Conservation (phyloP, 35 echinoderm and acorn worm genomes). For the Amphiura filiformis region DNA sequence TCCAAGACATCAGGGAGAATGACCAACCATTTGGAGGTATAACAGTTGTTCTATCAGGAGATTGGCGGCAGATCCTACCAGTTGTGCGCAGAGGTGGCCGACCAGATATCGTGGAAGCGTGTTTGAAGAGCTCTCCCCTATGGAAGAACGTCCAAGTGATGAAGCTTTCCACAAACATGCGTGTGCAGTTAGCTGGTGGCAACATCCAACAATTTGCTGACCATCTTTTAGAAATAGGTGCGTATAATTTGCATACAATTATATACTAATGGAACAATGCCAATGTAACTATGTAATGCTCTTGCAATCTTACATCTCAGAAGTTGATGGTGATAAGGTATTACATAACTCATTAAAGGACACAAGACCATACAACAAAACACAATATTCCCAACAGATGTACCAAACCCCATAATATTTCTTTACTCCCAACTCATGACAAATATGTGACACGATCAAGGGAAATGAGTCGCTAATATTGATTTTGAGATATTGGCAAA, state of each 20-base stretch:
- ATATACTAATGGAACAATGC: no score
- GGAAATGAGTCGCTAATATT: no score
- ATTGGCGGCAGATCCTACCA: slow-evolving; percentile 32
- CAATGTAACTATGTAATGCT: no score
- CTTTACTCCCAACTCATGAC: no score
- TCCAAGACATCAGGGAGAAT: slow-evolving; percentile 1
- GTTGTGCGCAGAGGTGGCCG: slow-evolving; percentile 10
- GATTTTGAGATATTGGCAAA: no score
- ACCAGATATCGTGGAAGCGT: slow-evolving; percentile 8
- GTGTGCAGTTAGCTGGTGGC: not conserved
- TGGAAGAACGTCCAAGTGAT: not conserved
- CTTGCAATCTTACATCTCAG: no score
- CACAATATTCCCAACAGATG: no score
- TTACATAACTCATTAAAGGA: no score
- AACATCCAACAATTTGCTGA: not conserved
- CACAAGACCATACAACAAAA: no score
- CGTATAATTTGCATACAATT: not conserved
- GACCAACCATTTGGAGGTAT: slow-evolving; percentile 25
- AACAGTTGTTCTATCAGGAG: not conserved
- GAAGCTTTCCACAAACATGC: not conserved
- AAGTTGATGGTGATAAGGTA: no score
- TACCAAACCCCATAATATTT: no score
- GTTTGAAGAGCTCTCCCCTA: not conserved
- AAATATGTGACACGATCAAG: no score
- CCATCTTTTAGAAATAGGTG: slow-evolving; percentile 18